Evolutionary conservation across 2,888 invertebrate genomes (phyloP), one percentile per base, ranked within the genome.

Genomic region (Thyatira batis): DNA sequence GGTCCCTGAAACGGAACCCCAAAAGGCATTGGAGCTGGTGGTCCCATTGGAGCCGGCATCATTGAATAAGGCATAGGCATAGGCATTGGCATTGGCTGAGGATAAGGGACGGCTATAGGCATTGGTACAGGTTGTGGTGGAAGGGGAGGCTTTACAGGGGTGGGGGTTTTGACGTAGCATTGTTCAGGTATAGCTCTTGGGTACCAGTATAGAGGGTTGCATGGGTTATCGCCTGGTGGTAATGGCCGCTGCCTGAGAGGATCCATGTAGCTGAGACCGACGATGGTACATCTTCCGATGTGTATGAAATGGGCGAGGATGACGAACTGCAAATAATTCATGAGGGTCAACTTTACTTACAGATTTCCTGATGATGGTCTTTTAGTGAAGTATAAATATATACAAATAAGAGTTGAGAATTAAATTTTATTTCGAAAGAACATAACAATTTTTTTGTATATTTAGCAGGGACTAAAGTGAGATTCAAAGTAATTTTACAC

Each of bases 181-280:
- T 65, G 69, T 3, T 73, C 74, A 4, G 82, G 81, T 45, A 82
- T 62, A 0, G 60, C 6, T 27, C 52, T 68, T 0, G 81, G 81
- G 54, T 86, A 90, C 90, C 90, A 91, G 54, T 85, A 91, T 0
- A 86, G 65, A 0, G 87, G 84, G 44, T 88, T 84, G 61, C 90
- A 90, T 1, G 84, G 82, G 58, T 89, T 73, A 17, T 76, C 75
- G 8, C 67, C 67, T 0, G 60, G 52, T 20, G 49, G 57, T 8
- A 54, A 33, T 2, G 58, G 57, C 20, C 57, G 58, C 10, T 55
- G 51, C 20, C 58, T 65, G 0, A 76, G 20, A 0, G 73, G 57
- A 27, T 84, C 81, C 69, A 80, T 70, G 55, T 78, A 85, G 23
- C 49, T 78, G 45, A 78, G 17, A 0, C 88, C 87, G 6, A 65